phyloP scores from a whole-genome alignment of 2,113 vertebrate species.

The Xerus inauris region DNA sequence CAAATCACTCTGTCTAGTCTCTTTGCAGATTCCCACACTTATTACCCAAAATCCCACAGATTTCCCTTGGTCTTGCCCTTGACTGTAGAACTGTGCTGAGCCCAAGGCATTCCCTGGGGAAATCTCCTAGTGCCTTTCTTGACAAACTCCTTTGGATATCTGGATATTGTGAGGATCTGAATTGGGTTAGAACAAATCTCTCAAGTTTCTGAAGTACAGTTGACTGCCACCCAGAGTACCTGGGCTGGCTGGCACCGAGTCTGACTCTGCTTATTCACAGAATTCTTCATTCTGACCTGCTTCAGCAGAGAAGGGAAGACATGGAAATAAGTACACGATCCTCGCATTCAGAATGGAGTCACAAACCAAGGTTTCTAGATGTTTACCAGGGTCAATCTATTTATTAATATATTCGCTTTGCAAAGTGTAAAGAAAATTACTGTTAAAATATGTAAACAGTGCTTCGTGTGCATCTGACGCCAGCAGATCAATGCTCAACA shows the following conservation, averaged over 20 bases:
- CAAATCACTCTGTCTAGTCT: constrained; percentile 84
- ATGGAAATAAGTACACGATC: constrained; percentile 40
- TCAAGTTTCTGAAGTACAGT: constrained; percentile 76
- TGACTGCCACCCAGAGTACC: constrained; percentile 12
- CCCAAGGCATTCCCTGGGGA: constrained; percentile 82
- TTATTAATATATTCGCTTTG: constrained; percentile 17
- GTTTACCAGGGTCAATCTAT: background rate
- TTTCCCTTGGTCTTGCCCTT: constrained; percentile 83
- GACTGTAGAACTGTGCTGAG: constrained; percentile 78
- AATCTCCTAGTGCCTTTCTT: constrained; percentile 80
- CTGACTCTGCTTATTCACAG: background rate
- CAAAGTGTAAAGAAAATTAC: constrained; percentile 7
- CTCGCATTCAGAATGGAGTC: constrained; percentile 9
- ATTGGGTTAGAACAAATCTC: constrained; percentile 72
- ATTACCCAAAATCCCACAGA: constrained; percentile 87
- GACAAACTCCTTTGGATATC: constrained; percentile 79
- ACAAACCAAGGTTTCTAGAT: background rate
- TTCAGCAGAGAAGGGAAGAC: constrained; percentile 21
- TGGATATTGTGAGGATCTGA: constrained; percentile 67
- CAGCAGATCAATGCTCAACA: constrained; percentile 47
- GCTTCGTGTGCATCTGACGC: background rate
- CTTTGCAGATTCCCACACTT: constrained; percentile 88
- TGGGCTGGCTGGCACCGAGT: background rate
- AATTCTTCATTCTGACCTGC: background rate
- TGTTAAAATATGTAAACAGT: background rate